Base-by-base conservation (phyloP, 2,797 vertebrate genomes). In the Smutsia temminckii region DNA sequence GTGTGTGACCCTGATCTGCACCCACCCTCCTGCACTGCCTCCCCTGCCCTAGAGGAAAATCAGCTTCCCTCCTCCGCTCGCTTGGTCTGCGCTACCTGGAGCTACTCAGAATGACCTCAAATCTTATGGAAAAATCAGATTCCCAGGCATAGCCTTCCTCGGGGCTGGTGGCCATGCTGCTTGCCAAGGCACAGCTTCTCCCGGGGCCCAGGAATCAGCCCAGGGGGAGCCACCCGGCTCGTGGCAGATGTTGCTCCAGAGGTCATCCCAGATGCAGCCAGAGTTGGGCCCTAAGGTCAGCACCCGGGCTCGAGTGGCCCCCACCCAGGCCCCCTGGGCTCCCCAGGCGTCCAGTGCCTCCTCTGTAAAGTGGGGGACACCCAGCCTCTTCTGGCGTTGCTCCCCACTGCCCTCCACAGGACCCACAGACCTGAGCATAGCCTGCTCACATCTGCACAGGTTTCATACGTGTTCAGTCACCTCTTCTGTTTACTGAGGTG, bases 241-340 rank as follows among this genome's bases (percentile, higher is more conserved):
- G 40, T 85, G n/a, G 80, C 55, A 7, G 0, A 2, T 37, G 57
- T 25, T 11, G 8, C 74, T 75, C 34, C 8, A 4, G 74, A 77
- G 37, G 42, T 71, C 55, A 8, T 0, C 40, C 29, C 1, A 68
- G 88, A 92, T 0, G 27, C 40, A n/a, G 27, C 0, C 0, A 5
- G 40, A 59, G n/a, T 40, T 49, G 9, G 23, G 27, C 46, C 10
- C 46, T 46, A 12, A 11, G 46, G 10, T 46, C 37, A 1, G 17
- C 63, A 32, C 14, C n/a, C 64, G 10, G 25, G 27, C 27, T 37
- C 2, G 1, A 3, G 21, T 1, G 6, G 21, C 53, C 69, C 64
- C 21, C 34, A 5, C 11, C 27, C 27, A 57, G 40, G 37, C 51
- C 37, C 51, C 51, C 25, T 46, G 51, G 16, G 27, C 51, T 21